Evolutionary conservation across 2,888 invertebrate genomes (phyloP).

Genomic region (Mesodorylaimus sp.): DNA sequence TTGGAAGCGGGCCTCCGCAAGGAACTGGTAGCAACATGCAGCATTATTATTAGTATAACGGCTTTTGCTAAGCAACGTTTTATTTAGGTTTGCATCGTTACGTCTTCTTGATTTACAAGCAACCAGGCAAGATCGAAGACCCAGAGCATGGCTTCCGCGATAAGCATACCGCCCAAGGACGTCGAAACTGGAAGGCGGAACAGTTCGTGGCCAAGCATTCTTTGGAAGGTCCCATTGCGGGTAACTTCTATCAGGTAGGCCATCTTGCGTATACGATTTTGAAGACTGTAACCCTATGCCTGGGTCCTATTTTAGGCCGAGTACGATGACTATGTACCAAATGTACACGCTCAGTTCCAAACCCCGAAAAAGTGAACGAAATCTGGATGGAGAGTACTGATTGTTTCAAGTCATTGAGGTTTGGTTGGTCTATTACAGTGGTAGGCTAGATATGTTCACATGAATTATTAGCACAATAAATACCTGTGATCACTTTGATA

Average conservation of each 20-base stretch:
- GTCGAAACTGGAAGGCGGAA: slow-evolving; percentile 47
- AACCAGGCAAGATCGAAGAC: slow-evolving; percentile 37
- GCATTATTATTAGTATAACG: too few species aligned
- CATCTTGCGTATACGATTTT: too few species aligned
- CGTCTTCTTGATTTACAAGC: slow-evolving; percentile 56
- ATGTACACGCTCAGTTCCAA: slow-evolving; percentile 66
- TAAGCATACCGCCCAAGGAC: slow-evolving; percentile 34
- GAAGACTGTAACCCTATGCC: too few species aligned
- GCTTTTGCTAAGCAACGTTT: slow-evolving; percentile 8
- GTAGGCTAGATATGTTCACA: too few species aligned
- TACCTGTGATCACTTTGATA: too few species aligned
- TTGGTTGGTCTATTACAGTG: too few species aligned
- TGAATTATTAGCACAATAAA: too few species aligned
- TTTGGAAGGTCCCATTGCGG: slow-evolving; percentile 57
- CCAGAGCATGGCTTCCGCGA: slow-evolving; percentile 31
- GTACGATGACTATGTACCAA: slow-evolving; percentile 71
- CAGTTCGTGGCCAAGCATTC: slow-evolving; percentile 61
- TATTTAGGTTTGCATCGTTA: slow-evolving; percentile 51
- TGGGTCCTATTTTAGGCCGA: slow-evolving; percentile 44
- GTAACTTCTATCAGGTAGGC: slow-evolving; percentile 49
- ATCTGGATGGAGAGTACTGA: slow-evolving; percentile 15
- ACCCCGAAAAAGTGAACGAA: slow-evolving; percentile 49
- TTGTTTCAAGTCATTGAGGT: too few species aligned
- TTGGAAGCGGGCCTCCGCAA: slow-evolving; percentile 63
- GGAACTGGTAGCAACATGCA: slow-evolving; percentile 50